These are phyloP conservation scores for Nibea coibor DNA, from an alignment of 2,113 vertebrate species.

Conservation along the genomic window DNA sequence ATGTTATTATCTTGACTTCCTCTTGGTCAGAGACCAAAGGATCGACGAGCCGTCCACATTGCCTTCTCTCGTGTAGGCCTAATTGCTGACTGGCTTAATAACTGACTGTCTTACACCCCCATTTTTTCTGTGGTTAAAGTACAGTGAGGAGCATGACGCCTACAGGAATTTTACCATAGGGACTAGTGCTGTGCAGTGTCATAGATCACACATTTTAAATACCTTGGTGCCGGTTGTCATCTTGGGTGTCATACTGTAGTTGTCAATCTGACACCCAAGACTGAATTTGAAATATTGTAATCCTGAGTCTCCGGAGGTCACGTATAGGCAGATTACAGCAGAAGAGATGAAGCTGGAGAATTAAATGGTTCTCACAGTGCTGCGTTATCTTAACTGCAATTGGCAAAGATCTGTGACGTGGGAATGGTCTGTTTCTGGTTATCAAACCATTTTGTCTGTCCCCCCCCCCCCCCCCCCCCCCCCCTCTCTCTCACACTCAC, in stretches of 20 bases:
- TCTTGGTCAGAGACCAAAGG: constrained; percentile 65
- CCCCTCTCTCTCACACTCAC: not conserved
- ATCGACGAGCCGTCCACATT: constrained; percentile 36
- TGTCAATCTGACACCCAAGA: not conserved
- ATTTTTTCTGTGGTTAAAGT: constrained; percentile 46
- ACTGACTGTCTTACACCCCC: constrained; percentile 47
- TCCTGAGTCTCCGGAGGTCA: constrained; percentile 18
- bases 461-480: fast-evolving
- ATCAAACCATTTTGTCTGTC: constrained; percentile 34
- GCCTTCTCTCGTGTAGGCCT: constrained; percentile 51
- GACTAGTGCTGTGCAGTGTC: constrained; percentile 7
- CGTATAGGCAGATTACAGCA: constrained; percentile 18
- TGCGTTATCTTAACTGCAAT: constrained; percentile 47
- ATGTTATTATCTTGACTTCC: constrained; percentile 62
- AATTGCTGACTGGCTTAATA: constrained; percentile 53
- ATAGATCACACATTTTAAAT: constrained; percentile 22
- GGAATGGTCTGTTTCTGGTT: constrained; percentile 60
- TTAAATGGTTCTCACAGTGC: constrained; percentile 49
- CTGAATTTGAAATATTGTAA: constrained; percentile 26
- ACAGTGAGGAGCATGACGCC: constrained; percentile 41
- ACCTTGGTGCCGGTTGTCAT: constrained; percentile 1
- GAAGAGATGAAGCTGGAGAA: constrained; percentile 19
- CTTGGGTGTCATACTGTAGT: too few species aligned
- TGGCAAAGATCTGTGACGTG: constrained; percentile 45
- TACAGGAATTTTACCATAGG: not conserved